Percentiles rank a stretch among this genome's conserved stretches.
These are phyloP conservation scores for Chloroceryle inda DNA, from an alignment of 2,797 vertebrate species.

Conservation along the genomic window DNA sequence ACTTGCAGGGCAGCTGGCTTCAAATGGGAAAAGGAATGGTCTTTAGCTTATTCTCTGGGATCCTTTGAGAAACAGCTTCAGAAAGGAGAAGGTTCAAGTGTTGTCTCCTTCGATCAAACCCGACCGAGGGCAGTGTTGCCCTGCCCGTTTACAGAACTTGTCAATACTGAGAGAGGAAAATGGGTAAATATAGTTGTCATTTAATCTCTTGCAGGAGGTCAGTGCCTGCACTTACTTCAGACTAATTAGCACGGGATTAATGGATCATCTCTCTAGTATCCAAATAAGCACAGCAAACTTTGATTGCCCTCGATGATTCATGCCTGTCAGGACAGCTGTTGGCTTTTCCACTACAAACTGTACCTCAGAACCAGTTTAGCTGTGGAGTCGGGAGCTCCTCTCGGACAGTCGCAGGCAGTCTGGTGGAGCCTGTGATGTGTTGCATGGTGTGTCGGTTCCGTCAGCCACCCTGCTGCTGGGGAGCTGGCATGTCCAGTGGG, in stretches of 20 bases:
- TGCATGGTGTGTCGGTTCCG: neutral
- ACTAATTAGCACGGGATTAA: slow-evolving; percentile 65
- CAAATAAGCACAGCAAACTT: slow-evolving; percentile 59
- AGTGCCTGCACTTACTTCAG: slow-evolving; percentile 50
- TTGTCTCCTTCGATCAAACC: neutral
- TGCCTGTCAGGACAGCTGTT: neutral
- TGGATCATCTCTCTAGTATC: slow-evolving; percentile 55
- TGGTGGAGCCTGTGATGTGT: fast-evolving
- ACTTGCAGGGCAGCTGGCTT: neutral
- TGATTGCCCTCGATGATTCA: slow-evolving; percentile 50
- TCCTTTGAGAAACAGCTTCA: neutral
- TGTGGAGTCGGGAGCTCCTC: fast-evolving
- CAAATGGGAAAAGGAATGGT: neutral
- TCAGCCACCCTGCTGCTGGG: neutral
- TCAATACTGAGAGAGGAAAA: slow-evolving; percentile 17
- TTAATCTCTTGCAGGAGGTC: slow-evolving; percentile 69
- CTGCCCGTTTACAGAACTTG: neutral
- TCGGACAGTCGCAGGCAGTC: fast-evolving
- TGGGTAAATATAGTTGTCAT: slow-evolving; percentile 67
- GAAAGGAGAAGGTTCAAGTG: neutral
- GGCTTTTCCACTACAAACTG: neutral
- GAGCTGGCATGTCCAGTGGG: neutral
- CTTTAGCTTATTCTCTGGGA: neutral
- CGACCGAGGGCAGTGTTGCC: neutral
- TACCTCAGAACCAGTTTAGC: neutral